A percentile compares a stretch with the other conserved stretches of the same genome.
Evolutionary conservation across 1,140 invertebrate species (phyloP).

Genomic region (Oncopeltus fasciatus): DNA sequence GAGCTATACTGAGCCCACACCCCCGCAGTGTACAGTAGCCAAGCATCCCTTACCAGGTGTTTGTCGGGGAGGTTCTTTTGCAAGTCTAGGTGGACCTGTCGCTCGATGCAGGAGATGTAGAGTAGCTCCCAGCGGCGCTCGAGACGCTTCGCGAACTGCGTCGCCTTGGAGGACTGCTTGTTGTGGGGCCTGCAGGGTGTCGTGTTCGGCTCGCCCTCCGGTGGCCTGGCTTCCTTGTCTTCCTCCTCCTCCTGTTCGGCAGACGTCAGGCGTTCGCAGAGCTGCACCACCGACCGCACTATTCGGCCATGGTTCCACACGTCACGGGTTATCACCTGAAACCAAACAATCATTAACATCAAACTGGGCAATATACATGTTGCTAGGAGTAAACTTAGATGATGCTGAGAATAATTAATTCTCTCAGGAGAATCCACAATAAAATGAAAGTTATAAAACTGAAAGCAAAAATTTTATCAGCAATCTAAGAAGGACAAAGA

Average conservation of each 20-base stretch:
- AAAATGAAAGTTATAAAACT: too few relatives aligned
- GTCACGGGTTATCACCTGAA: conserved; percentile 68
- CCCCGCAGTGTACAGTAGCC: too few relatives aligned
- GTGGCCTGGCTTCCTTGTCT: neutral
- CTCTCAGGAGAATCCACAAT: too few relatives aligned
- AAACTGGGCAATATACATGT: too few relatives aligned
- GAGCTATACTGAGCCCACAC: too few relatives aligned
- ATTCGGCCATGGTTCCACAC: conserved; percentile 72
- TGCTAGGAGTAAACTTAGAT: too few relatives aligned
- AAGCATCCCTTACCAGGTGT: too few relatives aligned
- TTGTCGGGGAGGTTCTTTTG: conserved; percentile 31
- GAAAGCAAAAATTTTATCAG: too few relatives aligned
- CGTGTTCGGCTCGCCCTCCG: neutral
- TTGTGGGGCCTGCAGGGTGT: conserved; percentile 13
- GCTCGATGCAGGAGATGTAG: conserved; percentile 73
- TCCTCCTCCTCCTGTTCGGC: conserved; percentile 12
- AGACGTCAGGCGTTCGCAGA: conserved; percentile 37
- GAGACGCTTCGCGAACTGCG: conserved; percentile 38
- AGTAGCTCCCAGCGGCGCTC: conserved; percentile 76
- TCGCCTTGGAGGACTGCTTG: conserved; percentile 14
- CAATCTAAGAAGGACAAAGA: too few relatives aligned
- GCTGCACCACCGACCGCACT: conserved; percentile 58
- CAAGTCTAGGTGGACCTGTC: conserved; percentile 68
- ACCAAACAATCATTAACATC: too few relatives aligned
- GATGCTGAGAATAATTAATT: too few relatives aligned